phyloP scores from a whole-genome alignment of 2,888 invertebrate species.

The Frankliniella intonsa region DNA sequence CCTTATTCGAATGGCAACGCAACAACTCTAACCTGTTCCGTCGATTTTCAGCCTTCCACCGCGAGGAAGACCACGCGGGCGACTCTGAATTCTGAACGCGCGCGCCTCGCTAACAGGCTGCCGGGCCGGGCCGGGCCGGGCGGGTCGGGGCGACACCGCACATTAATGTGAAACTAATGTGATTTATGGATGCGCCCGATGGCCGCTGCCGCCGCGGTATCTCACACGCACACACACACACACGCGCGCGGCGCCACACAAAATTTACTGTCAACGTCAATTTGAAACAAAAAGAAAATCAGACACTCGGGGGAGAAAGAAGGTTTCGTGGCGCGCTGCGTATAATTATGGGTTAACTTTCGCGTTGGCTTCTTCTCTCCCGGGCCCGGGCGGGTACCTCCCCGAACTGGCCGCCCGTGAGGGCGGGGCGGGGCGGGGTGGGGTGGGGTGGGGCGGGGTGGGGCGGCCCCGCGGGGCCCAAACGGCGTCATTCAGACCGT shows the following conservation, averaged over 20 bases:
- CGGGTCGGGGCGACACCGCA: not conserved
- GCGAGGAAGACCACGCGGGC: not conserved
- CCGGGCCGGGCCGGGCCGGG: not conserved
- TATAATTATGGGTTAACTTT: not conserved
- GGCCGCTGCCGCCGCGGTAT: no score
- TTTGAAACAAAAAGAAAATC: not conserved
- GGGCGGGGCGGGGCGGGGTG: no score
- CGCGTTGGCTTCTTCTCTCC: no score
- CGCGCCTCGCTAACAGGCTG: not conserved
- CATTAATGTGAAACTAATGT: slow-evolving; percentile 27
- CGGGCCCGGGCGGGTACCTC: no score
- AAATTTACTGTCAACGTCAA: slow-evolving; percentile 23
- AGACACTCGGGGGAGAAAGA: not conserved
- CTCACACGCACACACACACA: no score
- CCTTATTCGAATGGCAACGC: not conserved
- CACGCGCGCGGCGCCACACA: not conserved
- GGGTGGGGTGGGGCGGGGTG: no score
- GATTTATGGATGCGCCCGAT: not conserved
- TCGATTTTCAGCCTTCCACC: not conserved
- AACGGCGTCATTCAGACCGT: no score
- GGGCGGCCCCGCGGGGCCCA: no score
- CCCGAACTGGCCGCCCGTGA: no score
- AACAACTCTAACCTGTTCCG: not conserved
- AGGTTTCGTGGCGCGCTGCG: not conserved
- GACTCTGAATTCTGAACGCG: not conserved